Evolutionary conservation across 1,140 invertebrate genomes (phyloP).

Genomic region (Drosophila albomicans): DNA sequence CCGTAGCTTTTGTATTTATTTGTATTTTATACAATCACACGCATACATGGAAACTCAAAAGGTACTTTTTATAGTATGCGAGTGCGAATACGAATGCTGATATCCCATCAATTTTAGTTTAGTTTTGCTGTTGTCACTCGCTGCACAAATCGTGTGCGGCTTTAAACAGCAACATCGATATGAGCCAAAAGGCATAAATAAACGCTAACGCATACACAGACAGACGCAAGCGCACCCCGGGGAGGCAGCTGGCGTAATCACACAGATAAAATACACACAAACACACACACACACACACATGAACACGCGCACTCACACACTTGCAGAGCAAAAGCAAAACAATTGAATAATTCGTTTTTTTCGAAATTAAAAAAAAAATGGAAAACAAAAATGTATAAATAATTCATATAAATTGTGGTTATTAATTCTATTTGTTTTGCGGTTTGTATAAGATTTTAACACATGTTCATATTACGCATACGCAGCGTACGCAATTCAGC

Average conservation of each 20-base stretch:
- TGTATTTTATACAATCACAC: slow-evolving; percentile 7
- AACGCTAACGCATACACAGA: not conserved
- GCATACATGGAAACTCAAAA: not conserved
- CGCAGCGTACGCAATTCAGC: not conserved
- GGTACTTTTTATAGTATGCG: no score
- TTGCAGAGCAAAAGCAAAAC: not conserved
- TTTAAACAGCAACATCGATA: slow-evolving; percentile 11
- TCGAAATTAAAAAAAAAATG: not conserved
- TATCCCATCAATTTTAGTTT: slow-evolving; percentile 35
- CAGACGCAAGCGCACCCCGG: not conserved
- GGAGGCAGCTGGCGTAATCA: slow-evolving; percentile 34
- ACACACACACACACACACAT: not conserved
- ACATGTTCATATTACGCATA: slow-evolving; percentile 1
- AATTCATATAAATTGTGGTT: not conserved
- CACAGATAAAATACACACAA: not conserved
- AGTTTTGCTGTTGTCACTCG: slow-evolving; percentile 23
- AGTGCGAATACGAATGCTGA: not conserved
- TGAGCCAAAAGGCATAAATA: slow-evolving; percentile 5
- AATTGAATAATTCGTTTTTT: slow-evolving; percentile 9
- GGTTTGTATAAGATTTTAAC: not conserved
- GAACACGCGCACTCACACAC: not conserved
- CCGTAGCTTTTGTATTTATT: slow-evolving; percentile 3
- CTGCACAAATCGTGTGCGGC: slow-evolving; percentile 7
- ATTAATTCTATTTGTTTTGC: not conserved
- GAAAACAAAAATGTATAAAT: not conserved